These are phyloP conservation scores for Callimorpha dominula DNA, from an alignment of 2,888 invertebrate genomes.

Conservation along the genomic window DNA sequence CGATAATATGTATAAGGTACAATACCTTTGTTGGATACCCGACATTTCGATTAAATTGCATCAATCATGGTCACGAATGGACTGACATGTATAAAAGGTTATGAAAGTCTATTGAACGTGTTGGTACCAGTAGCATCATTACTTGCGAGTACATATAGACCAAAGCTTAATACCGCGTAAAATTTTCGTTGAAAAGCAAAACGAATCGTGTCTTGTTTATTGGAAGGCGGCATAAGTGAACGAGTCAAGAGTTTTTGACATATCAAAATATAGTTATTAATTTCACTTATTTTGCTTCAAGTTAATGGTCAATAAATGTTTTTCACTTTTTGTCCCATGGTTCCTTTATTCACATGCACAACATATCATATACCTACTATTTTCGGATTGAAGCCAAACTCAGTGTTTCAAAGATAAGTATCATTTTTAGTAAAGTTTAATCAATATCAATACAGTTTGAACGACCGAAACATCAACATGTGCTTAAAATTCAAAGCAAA, in stretches of 20 bases:
- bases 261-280: no score
- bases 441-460: neutral
- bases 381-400: neutral
- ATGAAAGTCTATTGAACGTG: neutral
- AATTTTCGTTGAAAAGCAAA: no score
- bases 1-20: no score
- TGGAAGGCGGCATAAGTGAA: no score
- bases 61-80: no score
- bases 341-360: neutral
- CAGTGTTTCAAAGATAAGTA: neutral
- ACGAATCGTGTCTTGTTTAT: no score
- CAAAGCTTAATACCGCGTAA: no score
- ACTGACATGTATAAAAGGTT: no score
- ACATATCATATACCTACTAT: neutral
- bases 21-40: no score
- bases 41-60: no score
- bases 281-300: neutral
- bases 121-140: neutral
- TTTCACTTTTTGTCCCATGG: neutral
- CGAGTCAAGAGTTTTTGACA: no score
- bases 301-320: neutral
- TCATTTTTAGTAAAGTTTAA: neutral
- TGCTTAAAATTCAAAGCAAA: conserved; percentile 8
- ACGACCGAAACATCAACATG: conserved; percentile 6
- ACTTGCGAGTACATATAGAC: neutral